These are phyloP conservation scores for Napeogenes sylphis DNA, from an alignment of 2,888 invertebrate species.

Conservation along the genomic window DNA sequence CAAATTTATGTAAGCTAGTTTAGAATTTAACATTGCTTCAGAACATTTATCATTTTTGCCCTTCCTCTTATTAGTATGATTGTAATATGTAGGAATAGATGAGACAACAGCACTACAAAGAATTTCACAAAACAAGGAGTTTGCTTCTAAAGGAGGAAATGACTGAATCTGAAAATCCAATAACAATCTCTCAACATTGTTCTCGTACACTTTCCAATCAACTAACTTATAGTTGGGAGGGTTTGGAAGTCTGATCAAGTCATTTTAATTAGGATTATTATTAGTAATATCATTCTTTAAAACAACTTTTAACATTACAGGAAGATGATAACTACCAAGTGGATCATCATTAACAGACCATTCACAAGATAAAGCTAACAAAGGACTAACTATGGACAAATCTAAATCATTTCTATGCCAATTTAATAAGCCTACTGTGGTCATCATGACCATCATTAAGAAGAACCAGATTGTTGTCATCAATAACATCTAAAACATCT, in stretches of 20 bases:
- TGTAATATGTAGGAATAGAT: too few species aligned
- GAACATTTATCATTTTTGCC: too few species aligned
- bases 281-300: too few species aligned
- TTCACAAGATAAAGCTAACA: background rate
- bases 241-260: background rate
- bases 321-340: constrained; percentile 17
- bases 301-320: constrained; percentile 11
- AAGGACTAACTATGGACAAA: constrained; percentile 13
- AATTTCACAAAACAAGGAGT: too few species aligned
- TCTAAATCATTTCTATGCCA: constrained; percentile 9
- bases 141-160: too few species aligned
- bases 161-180: too few species aligned
- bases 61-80: too few species aligned
- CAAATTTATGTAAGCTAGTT: background rate
- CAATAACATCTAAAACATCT: constrained; percentile 5
- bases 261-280: background rate
- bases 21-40: background rate
- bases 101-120: too few species aligned
- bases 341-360: background rate
- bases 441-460: background rate
- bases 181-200: too few species aligned
- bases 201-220: background rate
- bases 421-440: constrained; percentile 12
- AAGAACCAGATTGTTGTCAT: constrained; percentile 16
- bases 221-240: background rate